Conservation (phyloP, 2,888 invertebrate genomes). For the Mythimna ferrago region DNA sequence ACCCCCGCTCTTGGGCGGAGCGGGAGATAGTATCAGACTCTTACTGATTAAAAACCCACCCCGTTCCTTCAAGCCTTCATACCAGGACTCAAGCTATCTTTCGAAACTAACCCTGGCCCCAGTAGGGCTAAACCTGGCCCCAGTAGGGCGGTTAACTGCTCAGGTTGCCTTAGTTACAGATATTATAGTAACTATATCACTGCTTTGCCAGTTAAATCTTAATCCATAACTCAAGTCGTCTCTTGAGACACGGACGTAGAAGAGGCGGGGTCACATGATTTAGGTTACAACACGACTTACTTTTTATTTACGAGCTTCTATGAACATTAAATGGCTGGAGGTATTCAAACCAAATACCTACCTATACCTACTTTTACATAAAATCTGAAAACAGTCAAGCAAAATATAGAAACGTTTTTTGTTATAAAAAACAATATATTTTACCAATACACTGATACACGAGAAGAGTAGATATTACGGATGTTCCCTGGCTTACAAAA, state of each 20-base stretch:
- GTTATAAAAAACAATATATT: constrained; percentile 27
- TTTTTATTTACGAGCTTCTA: constrained; percentile 46
- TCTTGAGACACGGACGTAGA: constrained; percentile 44
- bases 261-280: constrained; percentile 43
- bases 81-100: no score
- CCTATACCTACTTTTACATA: not conserved
- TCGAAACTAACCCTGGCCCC: no score
- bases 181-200: not conserved
- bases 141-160: no score
- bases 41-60: no score
- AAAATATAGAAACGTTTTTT: not conserved
- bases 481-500: constrained; percentile 25
- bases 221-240: constrained; percentile 46
- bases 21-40: no score
- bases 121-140: no score
- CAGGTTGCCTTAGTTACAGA: not conserved
- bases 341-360: constrained; percentile 1
- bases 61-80: no score
- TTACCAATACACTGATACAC: constrained; percentile 1
- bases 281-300: constrained; percentile 36
- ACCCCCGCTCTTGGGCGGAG: no score
- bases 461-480: not conserved
- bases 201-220: constrained; percentile 42
- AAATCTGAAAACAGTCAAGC: not conserved
- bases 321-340: constrained; percentile 26